A percentile compares a stretch with the other conserved stretches of the same genome.
phyloP scores from a whole-genome alignment of 53 echinoderm and acorn worm species.

The Luidia sarsii region DNA sequence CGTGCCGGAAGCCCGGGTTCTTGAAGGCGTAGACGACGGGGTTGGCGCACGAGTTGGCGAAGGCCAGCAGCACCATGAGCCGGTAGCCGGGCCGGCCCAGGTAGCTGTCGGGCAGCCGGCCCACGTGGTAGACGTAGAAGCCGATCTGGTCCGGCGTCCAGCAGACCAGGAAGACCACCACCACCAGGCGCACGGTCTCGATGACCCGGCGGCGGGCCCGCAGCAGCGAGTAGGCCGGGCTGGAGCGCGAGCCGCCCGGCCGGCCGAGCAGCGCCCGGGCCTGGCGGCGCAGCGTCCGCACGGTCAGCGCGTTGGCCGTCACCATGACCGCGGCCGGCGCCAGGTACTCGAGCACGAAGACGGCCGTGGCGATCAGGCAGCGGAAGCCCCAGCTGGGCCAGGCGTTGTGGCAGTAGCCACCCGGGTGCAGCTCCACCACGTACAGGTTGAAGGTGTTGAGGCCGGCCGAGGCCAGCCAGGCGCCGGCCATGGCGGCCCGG shows the following conservation, averaged over 20 bases:
- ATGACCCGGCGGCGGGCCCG: conserved; percentile 74
- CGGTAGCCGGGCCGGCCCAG: conserved; percentile 66
- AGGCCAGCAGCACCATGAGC: conserved; percentile 78
- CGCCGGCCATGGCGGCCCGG: conserved; percentile 38
- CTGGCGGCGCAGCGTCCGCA: conserved; percentile 62
- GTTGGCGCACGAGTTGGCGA: conserved; percentile 85
- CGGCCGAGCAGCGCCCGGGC: conserved; percentile 56
- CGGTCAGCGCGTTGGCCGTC: conserved; percentile 55
- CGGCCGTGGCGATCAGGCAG: conserved; percentile 51
- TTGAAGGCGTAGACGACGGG: conserved; percentile 90
- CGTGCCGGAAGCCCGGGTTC: conserved; percentile 79
- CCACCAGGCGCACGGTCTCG: conserved; percentile 79
- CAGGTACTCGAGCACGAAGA: conserved; percentile 67
- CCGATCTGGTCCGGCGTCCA: conserved; percentile 94
- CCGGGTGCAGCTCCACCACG: conserved; percentile 52
- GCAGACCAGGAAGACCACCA: conserved; percentile 85
- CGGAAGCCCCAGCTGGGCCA: conserved; percentile 73
- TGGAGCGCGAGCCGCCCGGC: conserved; percentile 37
- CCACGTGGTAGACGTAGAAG: conserved; percentile 77
- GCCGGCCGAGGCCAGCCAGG: conserved; percentile 59
- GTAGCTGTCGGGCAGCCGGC: conserved; percentile 65
- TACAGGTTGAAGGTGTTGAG: conserved; percentile 71
- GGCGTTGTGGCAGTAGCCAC: conserved; percentile 42
- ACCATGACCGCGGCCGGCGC: conserved; percentile 75
- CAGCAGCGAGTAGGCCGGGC: conserved; percentile 66